Conservation (phyloP, 2,888 invertebrate species). For the Geophilus truncorum region DNA sequence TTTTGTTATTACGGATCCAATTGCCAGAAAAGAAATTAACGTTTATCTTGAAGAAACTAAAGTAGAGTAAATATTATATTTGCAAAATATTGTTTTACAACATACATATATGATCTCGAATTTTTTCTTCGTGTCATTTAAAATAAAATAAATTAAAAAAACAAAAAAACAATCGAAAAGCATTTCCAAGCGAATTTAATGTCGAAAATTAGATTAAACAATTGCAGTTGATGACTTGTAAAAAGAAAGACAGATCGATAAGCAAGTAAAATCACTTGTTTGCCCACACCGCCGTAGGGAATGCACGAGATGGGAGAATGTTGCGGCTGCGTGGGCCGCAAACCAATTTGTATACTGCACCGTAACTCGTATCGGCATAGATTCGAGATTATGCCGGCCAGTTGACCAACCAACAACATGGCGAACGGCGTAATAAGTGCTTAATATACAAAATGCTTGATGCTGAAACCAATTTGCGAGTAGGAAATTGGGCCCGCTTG, state of each 20-base stretch:
- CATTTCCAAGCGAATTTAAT: neutral
- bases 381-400: neutral
- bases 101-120: too few species aligned
- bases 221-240: neutral
- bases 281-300: conserved; percentile 2
- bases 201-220: neutral
- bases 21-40: too few species aligned
- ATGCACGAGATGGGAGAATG: neutral
- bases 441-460: neutral
- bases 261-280: neutral
- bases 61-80: too few species aligned
- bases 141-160: too few species aligned
- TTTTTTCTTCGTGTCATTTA: neutral
- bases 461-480: neutral
- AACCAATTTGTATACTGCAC: neutral
- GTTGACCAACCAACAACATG: neutral
- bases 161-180: neutral
- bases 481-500: neutral
- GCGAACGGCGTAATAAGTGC: neutral
- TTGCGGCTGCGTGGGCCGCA: conserved; percentile 16
- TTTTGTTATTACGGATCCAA: too few species aligned
- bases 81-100: too few species aligned
- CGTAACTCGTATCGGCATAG: neutral
- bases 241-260: neutral
- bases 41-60: too few species aligned